phyloP scores from a whole-genome alignment of 2,113 vertebrate species.

The Illadopsis cleaveri region DNA sequence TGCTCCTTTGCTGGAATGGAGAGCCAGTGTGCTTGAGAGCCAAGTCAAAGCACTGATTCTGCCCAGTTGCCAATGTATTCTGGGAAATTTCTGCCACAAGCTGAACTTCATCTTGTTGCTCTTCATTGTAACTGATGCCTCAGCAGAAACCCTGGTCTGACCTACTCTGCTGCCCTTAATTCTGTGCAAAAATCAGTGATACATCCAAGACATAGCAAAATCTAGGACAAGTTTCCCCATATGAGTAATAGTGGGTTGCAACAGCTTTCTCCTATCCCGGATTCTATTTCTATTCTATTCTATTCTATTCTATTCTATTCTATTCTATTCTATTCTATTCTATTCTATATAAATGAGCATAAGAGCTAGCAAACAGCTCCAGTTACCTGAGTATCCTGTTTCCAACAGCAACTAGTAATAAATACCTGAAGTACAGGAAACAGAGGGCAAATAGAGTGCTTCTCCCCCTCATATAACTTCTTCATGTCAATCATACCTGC shows the following conservation, averaged over 20 bases:
- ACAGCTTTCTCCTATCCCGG: background rate
- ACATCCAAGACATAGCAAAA: background rate
- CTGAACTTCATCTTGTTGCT: slow-evolving; percentile 52
- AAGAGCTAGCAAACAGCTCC: background rate
- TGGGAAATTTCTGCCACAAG: slow-evolving; percentile 68
- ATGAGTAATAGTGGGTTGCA: background rate
- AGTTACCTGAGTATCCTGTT: background rate
- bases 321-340: background rate
- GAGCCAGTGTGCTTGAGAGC: slow-evolving; percentile 8
- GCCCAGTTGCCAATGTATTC: slow-evolving; percentile 41
- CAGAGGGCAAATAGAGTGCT: background rate
- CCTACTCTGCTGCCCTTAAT: slow-evolving; percentile 38
- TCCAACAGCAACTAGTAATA: background rate
- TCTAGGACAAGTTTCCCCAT: background rate
- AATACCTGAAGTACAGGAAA: background rate
- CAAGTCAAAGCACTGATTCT: slow-evolving; percentile 42
- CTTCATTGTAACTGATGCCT: slow-evolving; percentile 32
- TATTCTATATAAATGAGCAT: background rate
- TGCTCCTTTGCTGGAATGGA: background rate
- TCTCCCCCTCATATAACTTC: background rate
- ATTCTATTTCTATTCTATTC: background rate
- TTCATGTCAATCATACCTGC: background rate
- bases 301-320: background rate
- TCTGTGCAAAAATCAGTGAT: background rate
- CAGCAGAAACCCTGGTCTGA: slow-evolving; percentile 15